Evolutionary conservation across 2,113 vertebrate species (phyloP).

Genomic region (Trochalopteron elliotii): DNA sequence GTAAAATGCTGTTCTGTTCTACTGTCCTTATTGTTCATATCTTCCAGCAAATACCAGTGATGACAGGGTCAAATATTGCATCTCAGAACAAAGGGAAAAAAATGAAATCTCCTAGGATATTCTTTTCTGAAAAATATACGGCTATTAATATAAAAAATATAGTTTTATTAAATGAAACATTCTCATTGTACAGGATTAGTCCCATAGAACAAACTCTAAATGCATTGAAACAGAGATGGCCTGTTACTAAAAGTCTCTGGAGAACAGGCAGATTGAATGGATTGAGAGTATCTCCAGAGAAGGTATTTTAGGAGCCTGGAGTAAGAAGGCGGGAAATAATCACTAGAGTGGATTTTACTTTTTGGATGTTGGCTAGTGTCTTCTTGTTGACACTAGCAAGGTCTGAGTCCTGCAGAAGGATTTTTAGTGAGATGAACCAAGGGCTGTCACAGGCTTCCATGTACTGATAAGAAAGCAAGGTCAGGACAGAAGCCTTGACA

Average conservation of each 20-base stretch:
- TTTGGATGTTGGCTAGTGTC: background rate
- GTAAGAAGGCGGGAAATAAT: background rate
- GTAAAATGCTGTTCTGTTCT: background rate
- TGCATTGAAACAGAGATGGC: background rate
- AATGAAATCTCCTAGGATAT: background rate
- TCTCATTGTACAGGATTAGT: background rate
- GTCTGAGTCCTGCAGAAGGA: background rate
- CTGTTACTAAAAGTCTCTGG: background rate
- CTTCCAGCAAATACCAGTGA: background rate
- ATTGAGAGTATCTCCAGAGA: background rate
- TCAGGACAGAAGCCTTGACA: background rate
- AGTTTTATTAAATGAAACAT: background rate
- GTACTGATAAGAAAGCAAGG: background rate
- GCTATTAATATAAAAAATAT: background rate
- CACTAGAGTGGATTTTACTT: background rate
- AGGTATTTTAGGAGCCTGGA: background rate
- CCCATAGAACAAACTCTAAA: background rate
- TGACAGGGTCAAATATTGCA: background rate
- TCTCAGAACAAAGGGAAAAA: background rate
- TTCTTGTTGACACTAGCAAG: background rate
- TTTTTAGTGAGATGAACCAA: background rate
- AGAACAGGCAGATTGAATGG: background rate
- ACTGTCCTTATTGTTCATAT: background rate
- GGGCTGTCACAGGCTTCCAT: background rate
- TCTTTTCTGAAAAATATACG: background rate